Conservation (phyloP, 2,888 invertebrate species). For the Scaeva pyrastri region DNA sequence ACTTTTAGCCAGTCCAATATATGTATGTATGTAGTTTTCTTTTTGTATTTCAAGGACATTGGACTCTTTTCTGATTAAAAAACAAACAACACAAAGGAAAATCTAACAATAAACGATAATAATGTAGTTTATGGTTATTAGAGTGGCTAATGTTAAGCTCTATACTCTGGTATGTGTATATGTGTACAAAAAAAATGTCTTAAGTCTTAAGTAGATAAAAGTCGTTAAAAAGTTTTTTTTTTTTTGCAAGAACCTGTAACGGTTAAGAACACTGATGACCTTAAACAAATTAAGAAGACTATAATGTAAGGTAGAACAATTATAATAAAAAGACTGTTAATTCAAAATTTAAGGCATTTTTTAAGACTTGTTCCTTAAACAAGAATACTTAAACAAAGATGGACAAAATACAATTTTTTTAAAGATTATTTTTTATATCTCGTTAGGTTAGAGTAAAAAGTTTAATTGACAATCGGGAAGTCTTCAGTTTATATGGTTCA, state of each 20-base stretch:
- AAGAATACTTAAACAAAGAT: too few species aligned
- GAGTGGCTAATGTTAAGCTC: background rate
- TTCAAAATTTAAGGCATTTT: background rate
- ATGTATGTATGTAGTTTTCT: background rate
- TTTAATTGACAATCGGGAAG: too few species aligned
- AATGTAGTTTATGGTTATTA: background rate
- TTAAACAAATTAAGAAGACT: background rate
- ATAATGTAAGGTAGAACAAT: background rate
- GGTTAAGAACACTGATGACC: background rate
- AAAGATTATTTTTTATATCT: too few species aligned
- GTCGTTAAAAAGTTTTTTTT: background rate
- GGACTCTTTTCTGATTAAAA: slow-evolving; percentile 19
- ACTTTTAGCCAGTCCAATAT: too few species aligned
- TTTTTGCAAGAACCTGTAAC: background rate
- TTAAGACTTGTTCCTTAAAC: background rate
- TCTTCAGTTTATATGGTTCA: too few species aligned
- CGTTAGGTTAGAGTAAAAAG: too few species aligned
- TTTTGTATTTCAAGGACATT: slow-evolving; percentile 17
- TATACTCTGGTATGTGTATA: background rate
- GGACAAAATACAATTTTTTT: too few species aligned
- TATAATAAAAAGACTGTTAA: background rate
- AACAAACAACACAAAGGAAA: background rate
- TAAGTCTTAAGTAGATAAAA: background rate
- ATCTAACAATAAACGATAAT: background rate
- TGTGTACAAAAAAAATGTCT: background rate